These are phyloP conservation scores for Hirudinaria manillensis DNA, from an alignment of 2,888 invertebrate species.

Conservation along the genomic window DNA sequence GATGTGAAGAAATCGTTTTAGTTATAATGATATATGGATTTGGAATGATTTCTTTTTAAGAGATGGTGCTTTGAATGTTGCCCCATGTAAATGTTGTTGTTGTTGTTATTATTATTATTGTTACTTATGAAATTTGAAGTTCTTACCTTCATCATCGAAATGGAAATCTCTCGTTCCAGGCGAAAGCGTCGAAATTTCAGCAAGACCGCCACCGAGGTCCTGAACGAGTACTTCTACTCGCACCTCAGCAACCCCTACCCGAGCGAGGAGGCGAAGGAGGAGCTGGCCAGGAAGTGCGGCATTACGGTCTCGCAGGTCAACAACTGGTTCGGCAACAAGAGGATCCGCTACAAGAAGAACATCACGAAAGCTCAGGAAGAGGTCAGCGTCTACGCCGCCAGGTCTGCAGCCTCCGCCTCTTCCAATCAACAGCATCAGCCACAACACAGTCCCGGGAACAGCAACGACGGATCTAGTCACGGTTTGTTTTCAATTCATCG, in stretches of 20 bases:
- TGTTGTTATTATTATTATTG: no score
- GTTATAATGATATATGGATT: not conserved
- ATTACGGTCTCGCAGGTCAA: conserved; percentile 82
- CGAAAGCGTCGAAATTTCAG: conserved; percentile 94
- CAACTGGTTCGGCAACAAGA: conserved; percentile 99
- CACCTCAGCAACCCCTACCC: conserved; percentile 99
- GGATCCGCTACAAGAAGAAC: conserved; percentile 99
- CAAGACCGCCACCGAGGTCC: conserved; percentile 97
- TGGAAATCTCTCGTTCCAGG: conserved; percentile 45
- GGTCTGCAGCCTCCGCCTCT: conserved; percentile 58
- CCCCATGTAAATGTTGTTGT: no score
- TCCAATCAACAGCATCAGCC: conserved; percentile 23
- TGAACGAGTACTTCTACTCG: conserved; percentile 99
- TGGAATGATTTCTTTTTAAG: not conserved
- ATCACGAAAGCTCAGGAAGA: conserved; percentile 97
- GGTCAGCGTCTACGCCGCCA: conserved; percentile 95
- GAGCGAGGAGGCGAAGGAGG: conserved; percentile 98
- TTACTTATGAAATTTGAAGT: not conserved
- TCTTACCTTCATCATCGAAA: not conserved
- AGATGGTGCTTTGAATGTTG: no score
- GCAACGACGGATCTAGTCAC: conserved; percentile 30
- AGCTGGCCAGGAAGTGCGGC: conserved; percentile 95
- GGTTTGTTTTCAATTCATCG: conserved; percentile 16
- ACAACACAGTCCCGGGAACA: conserved; percentile 26
- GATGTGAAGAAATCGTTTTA: no score